Conservation (phyloP, 2,797 vertebrate species). For the Rhadinocentrus ornatus region DNA sequence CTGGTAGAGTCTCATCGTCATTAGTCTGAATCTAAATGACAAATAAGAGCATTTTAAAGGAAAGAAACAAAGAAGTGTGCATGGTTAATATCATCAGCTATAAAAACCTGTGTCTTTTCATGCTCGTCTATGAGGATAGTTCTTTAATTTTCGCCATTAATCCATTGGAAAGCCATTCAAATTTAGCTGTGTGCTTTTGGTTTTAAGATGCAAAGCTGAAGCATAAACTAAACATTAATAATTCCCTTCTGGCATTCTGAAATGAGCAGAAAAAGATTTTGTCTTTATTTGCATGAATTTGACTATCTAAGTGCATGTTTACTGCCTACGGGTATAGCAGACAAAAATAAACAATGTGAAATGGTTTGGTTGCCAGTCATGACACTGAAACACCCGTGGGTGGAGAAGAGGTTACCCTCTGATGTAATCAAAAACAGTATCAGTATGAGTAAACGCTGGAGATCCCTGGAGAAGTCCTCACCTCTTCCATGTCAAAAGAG, state of each 20-base stretch:
- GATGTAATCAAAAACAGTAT: not conserved
- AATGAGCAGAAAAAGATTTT: not conserved
- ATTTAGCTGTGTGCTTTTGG: not conserved
- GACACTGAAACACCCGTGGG: not conserved
- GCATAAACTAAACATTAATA: not conserved
- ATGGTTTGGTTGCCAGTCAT: constrained; percentile 5
- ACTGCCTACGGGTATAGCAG: not conserved
- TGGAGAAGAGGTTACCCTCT: not conserved
- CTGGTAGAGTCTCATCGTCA: constrained; percentile 85
- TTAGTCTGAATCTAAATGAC: constrained; percentile 89
- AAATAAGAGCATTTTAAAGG: constrained; percentile 29
- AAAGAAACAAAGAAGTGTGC: not conserved
- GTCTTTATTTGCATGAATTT: constrained; percentile 36
- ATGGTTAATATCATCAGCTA: not conserved
- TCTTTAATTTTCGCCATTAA: not conserved
- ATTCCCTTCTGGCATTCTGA: not conserved
- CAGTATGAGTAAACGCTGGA: not conserved
- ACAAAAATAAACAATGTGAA: constrained; percentile 17
- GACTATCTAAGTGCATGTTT: not conserved
- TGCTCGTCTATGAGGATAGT: not conserved
- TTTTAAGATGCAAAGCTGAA: not conserved
- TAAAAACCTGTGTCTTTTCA: not conserved
- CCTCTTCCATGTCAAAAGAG: constrained; percentile 99
- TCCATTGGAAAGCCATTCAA: not conserved
- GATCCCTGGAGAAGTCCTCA: constrained; percentile 52